phyloP scores from a whole-genome alignment of 64 coral and sea anemone genomes.

The Anthopleura sola region DNA sequence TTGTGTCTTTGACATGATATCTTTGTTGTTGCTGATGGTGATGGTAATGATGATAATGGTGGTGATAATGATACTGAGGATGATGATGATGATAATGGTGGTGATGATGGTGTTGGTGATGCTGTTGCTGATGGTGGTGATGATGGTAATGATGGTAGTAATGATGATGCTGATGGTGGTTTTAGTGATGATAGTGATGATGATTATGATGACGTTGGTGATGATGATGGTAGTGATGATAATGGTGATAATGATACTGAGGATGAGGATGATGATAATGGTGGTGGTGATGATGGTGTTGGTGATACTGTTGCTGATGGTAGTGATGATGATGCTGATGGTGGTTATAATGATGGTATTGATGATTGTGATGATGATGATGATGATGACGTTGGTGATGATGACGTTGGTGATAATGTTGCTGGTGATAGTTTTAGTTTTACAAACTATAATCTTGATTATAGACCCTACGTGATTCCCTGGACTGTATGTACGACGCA shows the following conservation, averaged over 20 bases:
- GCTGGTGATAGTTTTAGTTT: neutral
- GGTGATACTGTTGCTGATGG: neutral
- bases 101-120: too few species aligned
- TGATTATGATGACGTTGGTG: neutral
- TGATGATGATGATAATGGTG: too few species aligned
- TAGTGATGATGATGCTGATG: neutral
- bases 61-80: too few species aligned
- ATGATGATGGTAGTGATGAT: neutral
- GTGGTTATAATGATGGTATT: neutral
- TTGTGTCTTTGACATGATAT: too few species aligned
- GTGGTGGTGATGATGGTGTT: neutral
- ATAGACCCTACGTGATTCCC: slow-evolving; percentile 89
- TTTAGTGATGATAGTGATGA: neutral
- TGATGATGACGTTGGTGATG: neutral
- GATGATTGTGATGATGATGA: neutral
- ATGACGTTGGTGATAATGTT: neutral
- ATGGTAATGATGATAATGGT: too few species aligned
- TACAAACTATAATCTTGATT: neutral
- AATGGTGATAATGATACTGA: neutral
- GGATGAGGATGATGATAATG: neutral
- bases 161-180: neutral
- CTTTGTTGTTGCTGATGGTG: too few species aligned
- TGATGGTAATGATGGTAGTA: too few species aligned
- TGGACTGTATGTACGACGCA: slow-evolving; percentile 98
- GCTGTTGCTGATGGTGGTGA: too few species aligned